These are phyloP conservation scores for Pelodytes ibericus DNA, from an alignment of 2,797 vertebrate species.

Conservation along the genomic window DNA sequence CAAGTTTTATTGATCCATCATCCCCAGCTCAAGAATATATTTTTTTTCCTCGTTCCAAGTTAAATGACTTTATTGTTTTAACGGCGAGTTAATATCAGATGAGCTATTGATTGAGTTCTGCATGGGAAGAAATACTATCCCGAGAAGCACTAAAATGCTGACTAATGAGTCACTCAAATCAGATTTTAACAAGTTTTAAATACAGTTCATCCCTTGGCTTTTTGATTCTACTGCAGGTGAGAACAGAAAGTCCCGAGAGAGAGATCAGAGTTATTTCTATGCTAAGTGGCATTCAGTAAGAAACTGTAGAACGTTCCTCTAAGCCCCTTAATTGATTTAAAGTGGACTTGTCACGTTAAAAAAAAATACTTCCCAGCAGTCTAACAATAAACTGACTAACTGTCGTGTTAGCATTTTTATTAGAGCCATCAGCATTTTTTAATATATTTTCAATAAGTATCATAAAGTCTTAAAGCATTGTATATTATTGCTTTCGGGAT, in stretches of 20 bases:
- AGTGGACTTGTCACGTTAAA: too few relatives aligned
- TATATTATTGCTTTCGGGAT: too few relatives aligned
- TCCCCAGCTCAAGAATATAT: slow-evolving; percentile 20
- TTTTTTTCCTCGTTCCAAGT: slow-evolving; percentile 30
- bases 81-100: slow-evolving; percentile 51
- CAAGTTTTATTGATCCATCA: slow-evolving; percentile 51
- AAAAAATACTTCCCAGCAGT: too few relatives aligned
- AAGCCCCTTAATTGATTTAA: too few relatives aligned
- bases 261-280: neutral
- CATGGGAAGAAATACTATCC: slow-evolving; percentile 33
- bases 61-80: slow-evolving; percentile 55
- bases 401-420: too few relatives aligned
- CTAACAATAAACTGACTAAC: too few relatives aligned
- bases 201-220: neutral
- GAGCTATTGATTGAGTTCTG: slow-evolving; percentile 49
- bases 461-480: too few relatives aligned
- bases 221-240: slow-evolving; percentile 19
- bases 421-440: too few relatives aligned
- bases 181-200: slow-evolving; percentile 50
- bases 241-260: slow-evolving; percentile 8
- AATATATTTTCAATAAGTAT: too few relatives aligned
- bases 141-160: slow-evolving; percentile 21
- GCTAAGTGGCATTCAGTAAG: neutral
- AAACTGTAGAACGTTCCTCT: neutral
- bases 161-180: slow-evolving; percentile 46